Base-by-base conservation (phyloP, 2,113 vertebrate genomes). In the Pterophyllum scalare region DNA sequence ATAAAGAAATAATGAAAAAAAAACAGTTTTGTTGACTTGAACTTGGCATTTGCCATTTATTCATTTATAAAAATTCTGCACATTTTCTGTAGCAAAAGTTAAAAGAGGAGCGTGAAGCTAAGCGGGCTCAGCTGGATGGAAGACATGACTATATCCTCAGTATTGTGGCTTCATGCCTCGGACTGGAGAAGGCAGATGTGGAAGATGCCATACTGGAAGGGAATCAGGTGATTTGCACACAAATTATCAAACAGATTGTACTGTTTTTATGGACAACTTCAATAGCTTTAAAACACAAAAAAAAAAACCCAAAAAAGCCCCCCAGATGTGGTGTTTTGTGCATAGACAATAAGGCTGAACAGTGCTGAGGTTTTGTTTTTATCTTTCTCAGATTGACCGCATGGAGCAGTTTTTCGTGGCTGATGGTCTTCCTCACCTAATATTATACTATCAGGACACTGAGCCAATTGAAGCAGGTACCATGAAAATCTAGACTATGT, bases 131-230 rank as follows among this genome's bases (percentile, higher is more conserved):
- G 35, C 93, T 99, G 88, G 98, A 99, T 61, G 95, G 96, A 38
- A 95, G 97, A 61, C 98, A 99, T 85, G 95, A 96, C 90, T 98
- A 99, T 82, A 77, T 99, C 35, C 91, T 99, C 86, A 96, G 92
- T 28, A 96, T 96, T 0, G 87, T 98, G 76, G 96, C 97, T 26
- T 96, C 95, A 70, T 99, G 97, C 22, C 82, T 97, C 64, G 96
- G 96, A 38, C 83, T 98, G 92, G 96, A 97, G 90, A 97, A 96
- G 88, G 80, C 84, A 0, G 97, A 98, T 62, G 96, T 99, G 81
- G 98, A 99, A 91, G 98, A 99, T 87, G 95, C 95, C 64, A 82
- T 98, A 85, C 95, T 99, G 82, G 98, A 99, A 59, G 98, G 97
- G 54, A 95, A 93, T 76, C 98, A 99, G 98, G 98, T 96, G 75